A percentile compares a stretch with the other conserved stretches of the same genome.
phyloP scores from a whole-genome alignment of 1,140 invertebrate species.

The Samia ricini region DNA sequence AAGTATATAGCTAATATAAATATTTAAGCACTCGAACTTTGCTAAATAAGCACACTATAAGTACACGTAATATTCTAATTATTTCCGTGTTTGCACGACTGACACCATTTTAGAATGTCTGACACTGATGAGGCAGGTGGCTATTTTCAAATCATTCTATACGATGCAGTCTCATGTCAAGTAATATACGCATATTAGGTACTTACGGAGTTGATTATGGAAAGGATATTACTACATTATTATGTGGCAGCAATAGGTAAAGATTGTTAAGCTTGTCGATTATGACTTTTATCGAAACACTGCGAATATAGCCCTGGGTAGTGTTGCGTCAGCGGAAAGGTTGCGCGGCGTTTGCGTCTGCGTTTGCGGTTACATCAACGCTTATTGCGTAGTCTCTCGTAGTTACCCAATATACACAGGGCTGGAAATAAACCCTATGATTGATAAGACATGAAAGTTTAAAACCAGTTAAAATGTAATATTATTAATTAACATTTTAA shows the following conservation, averaged over 20 bases:
- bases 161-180: background rate
- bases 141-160: background rate
- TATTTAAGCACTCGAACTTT: background rate
- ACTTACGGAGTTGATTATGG: background rate
- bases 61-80: constrained; percentile 35
- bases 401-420: constrained; percentile 12
- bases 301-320: background rate
- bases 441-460: constrained; percentile 9
- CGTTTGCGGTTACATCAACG: constrained; percentile 13
- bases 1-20: background rate
- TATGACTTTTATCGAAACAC: background rate
- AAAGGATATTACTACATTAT: background rate
- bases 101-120: constrained; percentile 53
- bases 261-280: constrained; percentile 2
- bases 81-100: constrained; percentile 58
- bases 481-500: background rate
- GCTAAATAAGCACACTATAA: background rate
- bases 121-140: constrained; percentile 6
- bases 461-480: background rate
- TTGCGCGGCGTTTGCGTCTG: background rate
- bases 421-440: constrained; percentile 7
- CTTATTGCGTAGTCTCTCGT: constrained; percentile 13
- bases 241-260: background rate
- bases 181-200: background rate
- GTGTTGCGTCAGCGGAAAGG: constrained; percentile 14